A percentile compares a stretch with the other conserved stretches of the same genome.
Evolutionary conservation across 2,888 invertebrate genomes (phyloP).

Genomic region (Mesorhabditis belari): DNA sequence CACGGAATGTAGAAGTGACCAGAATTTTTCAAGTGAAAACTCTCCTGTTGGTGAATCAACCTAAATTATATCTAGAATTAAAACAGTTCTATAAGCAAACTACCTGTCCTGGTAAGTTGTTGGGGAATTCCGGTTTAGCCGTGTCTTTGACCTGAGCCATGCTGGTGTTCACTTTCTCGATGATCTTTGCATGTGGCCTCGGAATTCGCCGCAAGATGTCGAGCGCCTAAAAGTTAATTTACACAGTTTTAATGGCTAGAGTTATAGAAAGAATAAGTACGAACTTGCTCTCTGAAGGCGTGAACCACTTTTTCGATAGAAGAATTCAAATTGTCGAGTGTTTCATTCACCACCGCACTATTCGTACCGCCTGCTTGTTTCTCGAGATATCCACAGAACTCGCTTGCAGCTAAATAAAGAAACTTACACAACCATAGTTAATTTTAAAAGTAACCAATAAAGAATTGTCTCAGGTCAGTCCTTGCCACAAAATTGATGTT

Average conservation of each 20-base stretch:
- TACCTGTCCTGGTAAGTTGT: background rate
- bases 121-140: background rate
- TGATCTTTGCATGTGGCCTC: constrained; percentile 17
- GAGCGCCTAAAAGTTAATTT: constrained; percentile 5
- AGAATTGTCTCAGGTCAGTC: background rate
- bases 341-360: background rate
- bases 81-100: no score
- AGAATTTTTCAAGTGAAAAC: background rate
- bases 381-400: background rate
- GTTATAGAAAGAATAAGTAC: no score
- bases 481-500: background rate
- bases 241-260: no score
- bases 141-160: constrained; percentile 14
- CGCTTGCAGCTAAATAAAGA: background rate
- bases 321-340: background rate
- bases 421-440: background rate
- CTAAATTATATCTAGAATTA: no score
- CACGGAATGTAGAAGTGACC: background rate
- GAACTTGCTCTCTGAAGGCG: background rate
- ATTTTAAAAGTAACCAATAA: background rate
- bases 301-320: background rate
- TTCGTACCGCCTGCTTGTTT: background rate
- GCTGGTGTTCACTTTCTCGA: constrained; percentile 17
- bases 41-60: background rate
- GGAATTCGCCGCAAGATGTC: constrained; percentile 20